Evolutionary conservation across 1,140 invertebrate genomes (phyloP).

Genomic region (Zaprionus vittiger): DNA sequence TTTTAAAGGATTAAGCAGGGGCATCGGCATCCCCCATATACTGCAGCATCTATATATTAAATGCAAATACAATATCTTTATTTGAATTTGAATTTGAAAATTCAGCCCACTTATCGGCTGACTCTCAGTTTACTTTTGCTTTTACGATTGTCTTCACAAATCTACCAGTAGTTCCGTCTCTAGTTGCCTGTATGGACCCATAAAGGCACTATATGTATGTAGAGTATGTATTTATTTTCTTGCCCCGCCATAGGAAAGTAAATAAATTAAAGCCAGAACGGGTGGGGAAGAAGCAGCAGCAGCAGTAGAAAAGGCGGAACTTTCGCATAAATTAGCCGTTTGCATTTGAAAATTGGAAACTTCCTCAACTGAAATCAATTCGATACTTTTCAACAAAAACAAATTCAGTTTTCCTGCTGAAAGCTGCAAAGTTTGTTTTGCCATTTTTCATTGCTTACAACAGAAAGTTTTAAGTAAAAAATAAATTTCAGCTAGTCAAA

Average conservation of each 20-base stretch:
- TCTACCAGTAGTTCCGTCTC: background rate
- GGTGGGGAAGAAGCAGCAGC: conserved; percentile 7
- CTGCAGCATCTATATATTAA: background rate
- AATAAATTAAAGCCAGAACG: conserved; percentile 22
- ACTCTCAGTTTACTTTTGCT: background rate
- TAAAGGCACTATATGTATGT: background rate
- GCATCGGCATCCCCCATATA: background rate
- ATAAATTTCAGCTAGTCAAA: conserved; percentile 70
- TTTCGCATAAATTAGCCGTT: conserved; percentile 80
- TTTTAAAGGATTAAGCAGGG: conserved; percentile 48
- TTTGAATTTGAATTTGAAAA: background rate
- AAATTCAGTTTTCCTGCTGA: conserved; percentile 61
- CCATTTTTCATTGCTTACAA: conserved; percentile 81
- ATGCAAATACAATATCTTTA: background rate
- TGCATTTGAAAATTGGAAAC: conserved; percentile 75
- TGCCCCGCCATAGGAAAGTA: background rate
- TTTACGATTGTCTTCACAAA: background rate
- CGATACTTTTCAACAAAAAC: conserved; percentile 66
- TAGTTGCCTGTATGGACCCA: background rate
- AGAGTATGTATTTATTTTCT: conserved; percentile 3
- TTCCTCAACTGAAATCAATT: conserved; percentile 73
- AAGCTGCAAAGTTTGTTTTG: conserved; percentile 77
- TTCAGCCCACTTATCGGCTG: background rate
- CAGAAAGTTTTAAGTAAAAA: conserved; percentile 83
- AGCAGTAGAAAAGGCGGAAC: conserved; percentile 54